These are phyloP conservation scores for Theristicus caerulescens DNA, from an alignment of 2,113 vertebrate species.

Conservation along the genomic window DNA sequence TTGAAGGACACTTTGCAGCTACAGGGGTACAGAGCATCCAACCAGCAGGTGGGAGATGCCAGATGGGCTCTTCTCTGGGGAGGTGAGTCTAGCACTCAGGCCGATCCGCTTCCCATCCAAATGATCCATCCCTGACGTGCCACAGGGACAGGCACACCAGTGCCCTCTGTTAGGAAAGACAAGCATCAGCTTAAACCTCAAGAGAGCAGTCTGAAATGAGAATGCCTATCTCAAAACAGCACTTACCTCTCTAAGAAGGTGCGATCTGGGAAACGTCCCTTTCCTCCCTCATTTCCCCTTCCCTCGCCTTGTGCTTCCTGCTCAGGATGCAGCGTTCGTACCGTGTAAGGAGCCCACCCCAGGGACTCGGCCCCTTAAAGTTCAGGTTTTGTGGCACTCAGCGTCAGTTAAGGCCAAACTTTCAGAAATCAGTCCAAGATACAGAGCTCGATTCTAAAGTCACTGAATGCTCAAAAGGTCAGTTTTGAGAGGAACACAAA, in stretches of 20 bases:
- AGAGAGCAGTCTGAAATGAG: background rate
- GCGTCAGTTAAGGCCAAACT: background rate
- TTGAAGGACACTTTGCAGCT: background rate
- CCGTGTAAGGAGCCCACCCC: fast-evolving
- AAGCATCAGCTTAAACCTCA: background rate
- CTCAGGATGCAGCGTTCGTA: background rate
- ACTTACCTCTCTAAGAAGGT: background rate
- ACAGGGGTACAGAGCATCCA: background rate
- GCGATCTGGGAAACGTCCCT: background rate
- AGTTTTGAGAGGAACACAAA: background rate
- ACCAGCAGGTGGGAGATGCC: background rate
- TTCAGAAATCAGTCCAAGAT: background rate
- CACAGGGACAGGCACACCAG: background rate
- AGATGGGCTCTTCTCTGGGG: background rate
- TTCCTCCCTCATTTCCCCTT: background rate
- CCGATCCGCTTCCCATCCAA: background rate
- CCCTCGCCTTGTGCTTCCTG: background rate
- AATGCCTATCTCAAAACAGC: background rate
- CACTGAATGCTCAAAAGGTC: background rate
- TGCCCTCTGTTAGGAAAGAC: background rate
- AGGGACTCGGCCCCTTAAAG: background rate
- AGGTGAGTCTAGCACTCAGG: background rate
- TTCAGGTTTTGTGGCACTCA: background rate
- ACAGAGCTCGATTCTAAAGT: background rate
- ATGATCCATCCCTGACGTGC: background rate